Evolutionary conservation across 1,140 invertebrate genomes (phyloP), one percentile per base, ranked within the genome.

Genomic region (Ylistrum balloti): DNA sequence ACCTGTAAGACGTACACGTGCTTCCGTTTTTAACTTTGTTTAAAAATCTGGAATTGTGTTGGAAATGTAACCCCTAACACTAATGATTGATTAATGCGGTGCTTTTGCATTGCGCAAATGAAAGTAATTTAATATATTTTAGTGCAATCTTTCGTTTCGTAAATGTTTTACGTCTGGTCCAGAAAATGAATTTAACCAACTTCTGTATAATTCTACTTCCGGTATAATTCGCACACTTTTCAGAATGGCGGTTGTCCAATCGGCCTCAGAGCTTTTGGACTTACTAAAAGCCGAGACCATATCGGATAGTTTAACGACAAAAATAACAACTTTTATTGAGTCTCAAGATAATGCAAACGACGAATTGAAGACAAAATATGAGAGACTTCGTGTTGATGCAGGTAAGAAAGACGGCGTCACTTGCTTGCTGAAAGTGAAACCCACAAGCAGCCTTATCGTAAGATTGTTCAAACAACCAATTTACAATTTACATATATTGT

Each of bases 331-430:
- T 3, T 74, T 28, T 9, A 28, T 74, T 28, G 56, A 28, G 9
- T 28, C n/a, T 1, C n/a, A 74, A 74, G 56, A 74, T 74, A 74
- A n/a, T 11, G 11, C 56, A 74, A 74, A 28, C 33, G 91, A 94
- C 41, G 91, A 93, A 17, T 45, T 90, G 15, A 94, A 92, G 88
- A 89, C 89, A 13, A 93, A 93, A 85, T 92, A 93, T 89, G 94
- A 95, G 88, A 92, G 91, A 56, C 93, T 95, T 11, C 91, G 92
- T 56, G 94, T 95, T 28, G 92, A 94, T 91, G 94, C 94, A 88
- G 94, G 94, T 94, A 93, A 90, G 41, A 85, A 33, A 35, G 33
- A 33, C 33, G 28, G 56, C 45, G 45, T 56, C 45, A 22, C 22
- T 56, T 56, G 13, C 45, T 5, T 45, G 9, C 35, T 38, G 35